phyloP scores from a whole-genome alignment of 2,113 vertebrate species.

The Sorex fumeus region DNA sequence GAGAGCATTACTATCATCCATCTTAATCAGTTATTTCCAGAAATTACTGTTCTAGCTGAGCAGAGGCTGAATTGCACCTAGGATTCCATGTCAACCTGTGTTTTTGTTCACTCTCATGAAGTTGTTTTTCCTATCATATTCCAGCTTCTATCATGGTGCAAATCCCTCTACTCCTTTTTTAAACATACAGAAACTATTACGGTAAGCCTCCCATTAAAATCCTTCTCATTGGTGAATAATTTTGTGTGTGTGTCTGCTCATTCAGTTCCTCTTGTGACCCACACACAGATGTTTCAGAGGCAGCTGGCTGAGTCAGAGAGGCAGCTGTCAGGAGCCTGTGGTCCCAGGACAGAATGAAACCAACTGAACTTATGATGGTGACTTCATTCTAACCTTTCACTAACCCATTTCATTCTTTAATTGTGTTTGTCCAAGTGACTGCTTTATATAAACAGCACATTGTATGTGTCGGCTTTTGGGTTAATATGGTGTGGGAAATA shows the following conservation, averaged over 20 bases:
- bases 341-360: slow-evolving; percentile 23
- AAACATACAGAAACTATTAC: neutral
- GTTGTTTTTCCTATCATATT: neutral
- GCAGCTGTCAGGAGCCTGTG: slow-evolving; percentile 47
- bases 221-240: neutral
- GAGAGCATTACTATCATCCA: neutral
- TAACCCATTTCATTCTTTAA: slow-evolving; percentile 56
- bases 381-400: slow-evolving; percentile 64
- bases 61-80: neutral
- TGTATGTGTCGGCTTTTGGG: neutral
- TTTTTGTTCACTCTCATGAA: neutral
- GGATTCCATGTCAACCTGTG: neutral
- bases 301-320: slow-evolving; percentile 52
- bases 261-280: slow-evolving; percentile 7
- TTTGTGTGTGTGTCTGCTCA: slow-evolving; percentile 6
- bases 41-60: neutral
- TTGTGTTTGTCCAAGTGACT: slow-evolving; percentile 50
- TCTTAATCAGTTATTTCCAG: slow-evolving; percentile 29
- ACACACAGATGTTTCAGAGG: slow-evolving; percentile 68
- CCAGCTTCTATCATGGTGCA: neutral
- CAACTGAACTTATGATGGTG: neutral
- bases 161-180: neutral
- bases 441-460: neutral
- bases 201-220: neutral
- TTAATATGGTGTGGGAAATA: neutral